Base-by-base conservation (phyloP, 2,888 invertebrate species). In the Nemotelus pantherinus region DNA sequence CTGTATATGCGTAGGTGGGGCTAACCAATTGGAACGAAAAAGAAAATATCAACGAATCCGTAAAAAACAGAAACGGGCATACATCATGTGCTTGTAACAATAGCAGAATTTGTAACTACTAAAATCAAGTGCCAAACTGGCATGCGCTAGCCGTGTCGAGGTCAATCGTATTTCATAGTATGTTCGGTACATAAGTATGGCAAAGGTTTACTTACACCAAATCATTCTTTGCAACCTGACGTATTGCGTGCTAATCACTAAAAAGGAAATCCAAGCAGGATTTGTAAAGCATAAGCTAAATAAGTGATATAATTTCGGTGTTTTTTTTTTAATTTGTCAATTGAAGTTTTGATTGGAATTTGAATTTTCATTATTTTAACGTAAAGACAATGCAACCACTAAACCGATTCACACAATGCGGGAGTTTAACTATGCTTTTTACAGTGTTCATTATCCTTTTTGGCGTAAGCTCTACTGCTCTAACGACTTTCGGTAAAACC, bases 401-500 rank as follows among this genome's bases (percentile, higher is more conserved):
- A 76, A 87, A 86, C 83, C 84, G 86, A 71, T 87, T 86, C 79
- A 87, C 87, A 82, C 87, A 87, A 82, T 87, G 87, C 81, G 87
- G 87, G 78, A 87, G 87, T 81, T 82, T 87, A 81, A 87, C 87
- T 75, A 87, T 87, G 85, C 82, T 87, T 47, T 87, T 87, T 80
- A 84, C 83, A 48, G 85, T 87, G 74, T 87, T 87, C 80, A 86
- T 87, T 77, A 83, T 87, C 50, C 82, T 87, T 25, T 87, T 87
- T 81, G 87, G 87, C 50, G 87, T 87, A 60, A 87, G 87, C 82
- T 90, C 91, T 1, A 90, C 91, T 82, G 92, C 92, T 1, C 86
- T 93, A 78, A 92, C 92, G 1, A 92, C 93, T 39, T 93, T 93
- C 81, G 93, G 93, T 60, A 92, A 93, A 86, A 90, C 90, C 78